These are phyloP conservation scores for Diorhabda sublineata DNA, from an alignment of 1,140 invertebrate species.

Conservation along the genomic window DNA sequence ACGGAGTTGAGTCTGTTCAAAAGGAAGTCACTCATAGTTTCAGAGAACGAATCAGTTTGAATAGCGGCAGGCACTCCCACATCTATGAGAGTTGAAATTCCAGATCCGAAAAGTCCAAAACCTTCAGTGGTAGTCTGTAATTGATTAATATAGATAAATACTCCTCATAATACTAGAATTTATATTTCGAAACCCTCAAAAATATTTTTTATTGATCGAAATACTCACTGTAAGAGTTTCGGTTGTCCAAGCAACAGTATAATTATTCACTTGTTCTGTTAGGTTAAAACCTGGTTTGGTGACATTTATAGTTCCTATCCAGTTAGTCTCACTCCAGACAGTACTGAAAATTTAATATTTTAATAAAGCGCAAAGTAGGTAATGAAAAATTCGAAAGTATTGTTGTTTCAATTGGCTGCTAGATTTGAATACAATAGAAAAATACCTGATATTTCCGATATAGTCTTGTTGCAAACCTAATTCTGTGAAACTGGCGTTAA, in stretches of 20 bases:
- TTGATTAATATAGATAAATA: background rate
- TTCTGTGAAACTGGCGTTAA: background rate
- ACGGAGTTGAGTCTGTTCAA: background rate
- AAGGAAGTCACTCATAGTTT: background rate
- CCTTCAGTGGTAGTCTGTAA: background rate
- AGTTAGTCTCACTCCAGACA: background rate
- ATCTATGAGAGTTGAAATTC: background rate
- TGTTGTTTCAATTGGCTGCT: too few species aligned
- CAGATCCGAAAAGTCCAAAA: background rate
- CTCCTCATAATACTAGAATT: background rate
- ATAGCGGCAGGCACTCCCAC: background rate
- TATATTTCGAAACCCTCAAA: background rate
- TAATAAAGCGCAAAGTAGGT: too few species aligned
- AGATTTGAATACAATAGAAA: too few species aligned
- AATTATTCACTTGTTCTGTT: constrained; percentile 11
- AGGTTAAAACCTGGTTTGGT: constrained; percentile 1
- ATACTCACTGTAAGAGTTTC: background rate
- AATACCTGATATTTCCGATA: background rate
- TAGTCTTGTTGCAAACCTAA: background rate
- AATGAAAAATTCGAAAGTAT: too few species aligned
- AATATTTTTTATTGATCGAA: background rate
- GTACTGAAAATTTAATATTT: background rate
- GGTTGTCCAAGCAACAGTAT: background rate
- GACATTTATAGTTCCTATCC: background rate
- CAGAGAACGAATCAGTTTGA: background rate